A percentile compares a stretch with the other conserved stretches of the same genome.
Conservation (phyloP, 2,113 vertebrate genomes). For the Empidonax traillii region DNA sequence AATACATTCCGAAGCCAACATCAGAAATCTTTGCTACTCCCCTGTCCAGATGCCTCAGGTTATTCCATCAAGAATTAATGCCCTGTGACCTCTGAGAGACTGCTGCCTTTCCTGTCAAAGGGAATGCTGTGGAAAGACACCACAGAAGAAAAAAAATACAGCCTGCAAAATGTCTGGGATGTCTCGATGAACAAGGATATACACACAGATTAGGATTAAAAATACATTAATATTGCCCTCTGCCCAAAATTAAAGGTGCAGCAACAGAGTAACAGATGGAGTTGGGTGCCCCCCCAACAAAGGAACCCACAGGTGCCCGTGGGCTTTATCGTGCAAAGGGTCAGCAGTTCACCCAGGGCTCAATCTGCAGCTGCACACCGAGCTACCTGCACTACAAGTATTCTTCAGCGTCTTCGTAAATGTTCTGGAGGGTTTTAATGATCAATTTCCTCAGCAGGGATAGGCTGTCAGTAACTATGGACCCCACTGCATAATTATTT, state of each 20-base stretch:
- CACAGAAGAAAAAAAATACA: neutral
- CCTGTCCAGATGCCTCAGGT: neutral
- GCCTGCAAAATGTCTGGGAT: neutral
- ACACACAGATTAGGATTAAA: neutral
- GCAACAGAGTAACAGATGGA: neutral
- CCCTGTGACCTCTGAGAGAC: neutral
- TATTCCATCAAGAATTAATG: neutral
- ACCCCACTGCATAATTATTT: neutral
- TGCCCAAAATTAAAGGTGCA: neutral
- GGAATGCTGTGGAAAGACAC: neutral
- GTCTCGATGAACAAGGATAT: neutral
- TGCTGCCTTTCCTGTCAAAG: neutral
- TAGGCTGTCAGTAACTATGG: neutral
- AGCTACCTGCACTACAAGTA: neutral
- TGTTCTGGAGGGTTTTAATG: neutral
- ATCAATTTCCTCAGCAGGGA: neutral
- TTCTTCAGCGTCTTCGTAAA: rapidly evolving
- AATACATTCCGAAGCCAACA: neutral
- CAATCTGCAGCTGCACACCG: neutral
- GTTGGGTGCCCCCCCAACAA: neutral
- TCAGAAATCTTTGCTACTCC: neutral
- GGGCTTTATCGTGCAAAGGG: neutral
- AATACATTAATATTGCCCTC: neutral
- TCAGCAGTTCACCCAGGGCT: neutral
- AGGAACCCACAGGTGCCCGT: neutral